Conservation (phyloP, 2,113 vertebrate genomes). For the Labeo rohita region DNA sequence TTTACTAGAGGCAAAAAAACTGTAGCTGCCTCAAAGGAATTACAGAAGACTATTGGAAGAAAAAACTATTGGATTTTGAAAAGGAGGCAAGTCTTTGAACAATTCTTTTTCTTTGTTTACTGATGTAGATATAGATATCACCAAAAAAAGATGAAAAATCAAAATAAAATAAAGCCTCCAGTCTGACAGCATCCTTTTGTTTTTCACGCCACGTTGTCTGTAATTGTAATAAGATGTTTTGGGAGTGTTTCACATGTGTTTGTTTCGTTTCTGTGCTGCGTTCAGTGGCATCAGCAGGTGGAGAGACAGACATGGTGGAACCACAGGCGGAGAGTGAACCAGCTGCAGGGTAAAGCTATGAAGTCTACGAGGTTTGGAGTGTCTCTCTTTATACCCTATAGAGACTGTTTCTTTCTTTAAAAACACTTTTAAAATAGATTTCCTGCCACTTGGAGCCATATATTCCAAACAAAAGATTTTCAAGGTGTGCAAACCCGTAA, state of each 20-base stretch:
- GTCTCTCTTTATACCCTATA: slow-evolving; percentile 13
- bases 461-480: not conserved
- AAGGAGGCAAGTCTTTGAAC: slow-evolving; percentile 50
- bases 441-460: not conserved
- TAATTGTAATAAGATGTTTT: slow-evolving; percentile 20
- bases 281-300: slow-evolving; percentile 60
- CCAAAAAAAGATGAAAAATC: not conserved
- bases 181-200: slow-evolving; percentile 25
- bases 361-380: slow-evolving; percentile 6
- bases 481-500: not conserved
- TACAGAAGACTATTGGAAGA: slow-evolving; percentile 50
- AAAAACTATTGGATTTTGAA: slow-evolving; percentile 60
- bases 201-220: not conserved
- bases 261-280: slow-evolving; percentile 45
- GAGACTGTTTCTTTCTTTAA: not conserved
- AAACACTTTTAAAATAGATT: slow-evolving; percentile 19
- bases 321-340: slow-evolving; percentile 65
- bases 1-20: slow-evolving; percentile 58
- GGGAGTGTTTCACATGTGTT: slow-evolving; percentile 55
- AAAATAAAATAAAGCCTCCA: slow-evolving; percentile 14
- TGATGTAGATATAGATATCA: slow-evolving; percentile 44
- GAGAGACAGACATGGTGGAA: slow-evolving; percentile 63
- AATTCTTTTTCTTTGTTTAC: slow-evolving; percentile 20
- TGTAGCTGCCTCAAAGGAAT: slow-evolving; percentile 60
- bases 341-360: slow-evolving; percentile 59